These are phyloP conservation scores for Eupelmus urozonus DNA, from an alignment of 2,888 invertebrate species.

Conservation along the genomic window DNA sequence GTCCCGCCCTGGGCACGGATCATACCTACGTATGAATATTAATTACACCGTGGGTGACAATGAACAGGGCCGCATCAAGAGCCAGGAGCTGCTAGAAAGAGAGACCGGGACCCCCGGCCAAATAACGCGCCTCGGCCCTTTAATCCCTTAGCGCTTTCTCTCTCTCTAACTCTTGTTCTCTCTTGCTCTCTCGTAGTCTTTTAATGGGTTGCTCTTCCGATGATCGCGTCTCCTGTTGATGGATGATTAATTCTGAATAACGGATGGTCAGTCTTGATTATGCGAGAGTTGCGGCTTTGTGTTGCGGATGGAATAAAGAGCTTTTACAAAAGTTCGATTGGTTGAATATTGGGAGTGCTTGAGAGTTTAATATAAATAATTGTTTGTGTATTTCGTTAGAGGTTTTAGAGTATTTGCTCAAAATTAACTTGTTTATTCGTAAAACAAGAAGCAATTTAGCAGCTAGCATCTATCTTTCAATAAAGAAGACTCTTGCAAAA, in stretches of 20 bases:
- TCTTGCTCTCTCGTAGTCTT: slow-evolving; percentile 13
- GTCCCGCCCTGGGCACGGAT: too few relatives aligned
- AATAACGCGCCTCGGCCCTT: slow-evolving; percentile 50
- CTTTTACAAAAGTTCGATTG: too few relatives aligned
- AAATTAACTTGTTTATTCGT: too few relatives aligned
- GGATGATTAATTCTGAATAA: neutral
- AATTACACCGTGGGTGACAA: slow-evolving; percentile 76
- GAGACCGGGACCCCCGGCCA: slow-evolving; percentile 53
- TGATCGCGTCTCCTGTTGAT: neutral
- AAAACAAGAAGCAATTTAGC: too few relatives aligned
- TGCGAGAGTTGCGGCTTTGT: neutral
- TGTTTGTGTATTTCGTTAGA: too few relatives aligned
- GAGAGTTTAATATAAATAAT: too few relatives aligned
- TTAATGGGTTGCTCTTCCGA: neutral
- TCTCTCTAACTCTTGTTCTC: slow-evolving; percentile 1
- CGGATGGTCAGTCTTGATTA: neutral
- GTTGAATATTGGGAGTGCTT: too few relatives aligned
- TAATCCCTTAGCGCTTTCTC: slow-evolving; percentile 62
- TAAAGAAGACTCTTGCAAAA: too few relatives aligned
- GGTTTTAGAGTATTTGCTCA: too few relatives aligned
- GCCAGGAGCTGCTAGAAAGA: slow-evolving; percentile 64
- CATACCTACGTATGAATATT: slow-evolving; percentile 73
- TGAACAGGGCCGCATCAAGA: slow-evolving; percentile 69
- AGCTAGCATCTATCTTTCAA: too few relatives aligned
- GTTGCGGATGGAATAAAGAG: too few relatives aligned